These are phyloP conservation scores for Conomelus anceps DNA, from an alignment of 2,888 invertebrate species.

Conservation along the genomic window DNA sequence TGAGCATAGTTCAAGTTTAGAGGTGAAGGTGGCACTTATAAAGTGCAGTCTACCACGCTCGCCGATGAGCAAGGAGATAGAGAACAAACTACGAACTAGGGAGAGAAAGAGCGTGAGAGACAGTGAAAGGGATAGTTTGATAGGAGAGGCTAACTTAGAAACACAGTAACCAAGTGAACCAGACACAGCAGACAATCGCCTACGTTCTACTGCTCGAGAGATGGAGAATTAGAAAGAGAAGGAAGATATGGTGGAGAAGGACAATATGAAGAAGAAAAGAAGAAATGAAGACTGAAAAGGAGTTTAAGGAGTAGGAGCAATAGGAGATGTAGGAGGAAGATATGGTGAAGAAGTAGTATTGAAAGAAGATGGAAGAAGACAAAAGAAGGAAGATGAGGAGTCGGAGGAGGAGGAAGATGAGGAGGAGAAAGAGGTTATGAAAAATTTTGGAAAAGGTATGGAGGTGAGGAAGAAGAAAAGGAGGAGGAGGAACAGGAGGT, in stretches of 20 bases:
- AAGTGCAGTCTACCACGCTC: too few species aligned
- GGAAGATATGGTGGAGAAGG: background rate
- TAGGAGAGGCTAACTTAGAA: background rate
- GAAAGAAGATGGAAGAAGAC: background rate
- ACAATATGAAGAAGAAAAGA: background rate
- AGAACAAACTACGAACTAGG: background rate
- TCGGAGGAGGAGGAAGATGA: background rate
- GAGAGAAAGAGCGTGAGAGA: background rate
- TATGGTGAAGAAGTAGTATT: background rate
- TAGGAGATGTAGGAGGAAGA: background rate
- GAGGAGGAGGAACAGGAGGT: background rate
- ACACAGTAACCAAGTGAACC: constrained; percentile 12
- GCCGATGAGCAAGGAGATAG: background rate
- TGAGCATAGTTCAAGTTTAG: background rate
- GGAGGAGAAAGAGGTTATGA: background rate
- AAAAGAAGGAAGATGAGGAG: background rate
- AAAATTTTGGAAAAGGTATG: background rate
- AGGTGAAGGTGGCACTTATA: background rate
- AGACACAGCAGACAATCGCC: background rate
- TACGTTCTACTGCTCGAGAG: background rate
- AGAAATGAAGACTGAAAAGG: background rate
- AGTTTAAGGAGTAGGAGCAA: background rate
- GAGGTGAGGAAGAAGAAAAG: background rate
- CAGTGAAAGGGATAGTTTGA: background rate
- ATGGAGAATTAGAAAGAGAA: too few species aligned